Conservation (phyloP, 2,888 invertebrate species). For the Acanthosepion lycidas region DNA sequence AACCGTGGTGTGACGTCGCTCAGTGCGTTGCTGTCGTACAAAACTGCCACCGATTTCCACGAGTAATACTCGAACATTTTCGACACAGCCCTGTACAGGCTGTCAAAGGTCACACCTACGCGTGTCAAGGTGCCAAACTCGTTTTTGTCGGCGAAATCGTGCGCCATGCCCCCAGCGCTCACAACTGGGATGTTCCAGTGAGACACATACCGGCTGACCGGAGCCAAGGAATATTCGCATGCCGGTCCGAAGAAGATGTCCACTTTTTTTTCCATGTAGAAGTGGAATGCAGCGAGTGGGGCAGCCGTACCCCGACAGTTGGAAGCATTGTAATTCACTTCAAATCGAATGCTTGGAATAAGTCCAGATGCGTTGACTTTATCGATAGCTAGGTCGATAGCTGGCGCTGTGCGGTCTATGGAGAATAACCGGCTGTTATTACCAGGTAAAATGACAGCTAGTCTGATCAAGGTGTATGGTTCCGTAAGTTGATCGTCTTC, state of each 20-base stretch:
- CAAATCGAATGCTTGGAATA: conserved; percentile 50
- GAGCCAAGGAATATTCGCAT: conserved; percentile 83
- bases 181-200: conserved; percentile 93
- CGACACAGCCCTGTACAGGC: conserved; percentile 50
- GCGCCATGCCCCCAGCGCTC: conserved; percentile 76
- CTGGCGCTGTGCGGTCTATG: conserved; percentile 65
- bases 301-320: conserved; percentile 64
- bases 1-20: conserved; percentile 81
- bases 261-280: conserved; percentile 61
- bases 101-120: conserved; percentile 54
- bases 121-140: conserved; percentile 55
- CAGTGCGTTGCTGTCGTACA: conserved; percentile 84
- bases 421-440: conserved; percentile 63
- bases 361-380: conserved; percentile 53
- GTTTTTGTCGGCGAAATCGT: conserved; percentile 60
- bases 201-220: conserved; percentile 88
- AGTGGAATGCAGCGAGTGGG: conserved; percentile 66
- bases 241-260: conserved; percentile 71
- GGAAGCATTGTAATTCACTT: conserved; percentile 62
- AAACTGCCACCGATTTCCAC: conserved; percentile 83
- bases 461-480: conserved; percentile 53
- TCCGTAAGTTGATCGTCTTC: neutral
- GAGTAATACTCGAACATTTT: conserved; percentile 49
- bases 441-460: conserved; percentile 64
- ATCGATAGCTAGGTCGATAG: conserved; percentile 68